These are phyloP conservation scores for Euborellia annulipes DNA, from an alignment of 1,140 invertebrate genomes.

Conservation along the genomic window DNA sequence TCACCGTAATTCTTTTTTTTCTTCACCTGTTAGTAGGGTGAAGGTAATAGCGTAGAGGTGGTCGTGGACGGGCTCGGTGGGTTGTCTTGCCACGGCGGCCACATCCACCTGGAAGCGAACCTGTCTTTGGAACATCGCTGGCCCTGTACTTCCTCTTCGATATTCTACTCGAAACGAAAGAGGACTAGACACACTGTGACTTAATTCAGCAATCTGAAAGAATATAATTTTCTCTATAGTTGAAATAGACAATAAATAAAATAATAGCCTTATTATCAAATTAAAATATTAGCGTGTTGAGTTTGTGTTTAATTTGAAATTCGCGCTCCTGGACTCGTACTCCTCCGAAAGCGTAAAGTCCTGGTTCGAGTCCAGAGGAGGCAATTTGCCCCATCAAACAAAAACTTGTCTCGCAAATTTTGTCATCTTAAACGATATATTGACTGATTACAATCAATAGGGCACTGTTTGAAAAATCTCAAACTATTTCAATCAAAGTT, in stretches of 20 bases:
- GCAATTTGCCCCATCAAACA: too few relatives aligned
- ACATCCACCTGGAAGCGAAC: slow-evolving; percentile 85
- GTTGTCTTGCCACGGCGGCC: slow-evolving; percentile 48
- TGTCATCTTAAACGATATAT: too few relatives aligned
- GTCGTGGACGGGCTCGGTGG: slow-evolving; percentile 51
- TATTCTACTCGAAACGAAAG: slow-evolving; percentile 98
- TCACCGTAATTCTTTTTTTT: too few relatives aligned
- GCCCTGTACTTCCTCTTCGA: slow-evolving; percentile 77
- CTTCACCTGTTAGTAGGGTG: slow-evolving; percentile 80
- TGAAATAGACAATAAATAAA: neutral
- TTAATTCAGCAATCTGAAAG: slow-evolving; percentile 87
- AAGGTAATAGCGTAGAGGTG: slow-evolving; percentile 88
- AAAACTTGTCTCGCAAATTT: too few relatives aligned
- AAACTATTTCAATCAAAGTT: too few relatives aligned
- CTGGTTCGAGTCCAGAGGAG: too few relatives aligned
- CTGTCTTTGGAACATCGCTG: slow-evolving; percentile 91
- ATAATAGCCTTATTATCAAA: neutral
- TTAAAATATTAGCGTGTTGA: too few relatives aligned
- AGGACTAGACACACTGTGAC: slow-evolving; percentile 94
- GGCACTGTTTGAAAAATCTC: too few relatives aligned
- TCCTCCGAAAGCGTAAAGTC: too few relatives aligned
- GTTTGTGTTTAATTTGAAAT: too few relatives aligned
- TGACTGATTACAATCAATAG: too few relatives aligned
- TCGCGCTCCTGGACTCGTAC: too few relatives aligned
- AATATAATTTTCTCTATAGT: neutral